Evolutionary conservation across 2,113 vertebrate species (phyloP), one percentile per base, ranked within the genome.

Genomic region (Nothoprocta pentlandii): DNA sequence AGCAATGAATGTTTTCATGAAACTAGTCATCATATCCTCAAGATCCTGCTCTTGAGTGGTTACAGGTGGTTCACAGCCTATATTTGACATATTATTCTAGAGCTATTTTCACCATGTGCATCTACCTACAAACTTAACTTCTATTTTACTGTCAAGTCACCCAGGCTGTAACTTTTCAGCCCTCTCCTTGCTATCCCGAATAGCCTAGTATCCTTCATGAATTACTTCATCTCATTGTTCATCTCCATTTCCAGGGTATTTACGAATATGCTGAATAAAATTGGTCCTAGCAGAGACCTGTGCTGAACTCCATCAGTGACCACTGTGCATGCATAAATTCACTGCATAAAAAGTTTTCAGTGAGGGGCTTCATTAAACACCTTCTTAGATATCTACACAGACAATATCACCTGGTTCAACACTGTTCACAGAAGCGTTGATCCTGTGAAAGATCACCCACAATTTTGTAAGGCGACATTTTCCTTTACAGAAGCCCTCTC

Each of bases 1-100:
- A 91, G 82, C 78, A 95, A 85, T 81, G 34, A 91, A 66, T 36
- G 47, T 66, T 95, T 95, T 90, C 47, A 89, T 89, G 79, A 79
- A 95, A 76, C 70, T 76, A 66, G 82, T 66, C 79, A 91, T 87
- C 75, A 69, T 74, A 91, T 91, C 68, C 79, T 91, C 85, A 87
- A 71, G 85, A 91, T 85, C 79, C 46, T 87, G 54, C 58, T 66
- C 63, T 69, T 82, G 75, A 96, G 71, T 49, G 36, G 76, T 88
- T 90, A 82, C 90, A 95, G 85, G 85, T 92, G 92, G 82, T 49
- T 93, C 49, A 90, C 3, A 54, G 26, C 26, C 53, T 28, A 28
- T 54, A 26, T 87, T 94, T 91, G 73, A 77, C 36, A 20, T 39
- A 16, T 8, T 49, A 87, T 41, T 64, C 32, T 4, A 12, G 44